A percentile compares a stretch with the other conserved stretches of the same genome.
Conservation (phyloP, 2,113 vertebrate species). For the Sterna hirundo region DNA sequence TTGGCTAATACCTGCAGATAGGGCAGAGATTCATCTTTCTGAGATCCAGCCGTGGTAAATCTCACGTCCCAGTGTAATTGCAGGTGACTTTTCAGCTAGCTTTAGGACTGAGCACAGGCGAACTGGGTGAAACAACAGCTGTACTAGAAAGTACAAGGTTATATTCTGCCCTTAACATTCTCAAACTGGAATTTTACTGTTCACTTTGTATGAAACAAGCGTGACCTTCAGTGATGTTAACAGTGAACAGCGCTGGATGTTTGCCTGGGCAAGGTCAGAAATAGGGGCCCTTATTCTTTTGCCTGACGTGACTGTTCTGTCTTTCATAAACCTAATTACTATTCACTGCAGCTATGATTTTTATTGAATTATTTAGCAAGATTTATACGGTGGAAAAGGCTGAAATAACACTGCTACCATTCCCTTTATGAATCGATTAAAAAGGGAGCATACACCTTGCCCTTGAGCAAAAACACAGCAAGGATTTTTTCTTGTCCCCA, state of each 20-base stretch:
- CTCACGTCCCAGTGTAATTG: background rate
- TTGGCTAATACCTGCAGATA: background rate
- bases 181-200: background rate
- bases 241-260: background rate
- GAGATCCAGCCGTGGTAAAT: background rate
- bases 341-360: background rate
- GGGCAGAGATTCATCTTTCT: background rate
- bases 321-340: background rate
- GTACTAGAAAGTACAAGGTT: background rate
- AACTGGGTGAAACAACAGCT: background rate
- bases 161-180: background rate
- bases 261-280: background rate
- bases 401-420: background rate
- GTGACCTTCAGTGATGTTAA: background rate
- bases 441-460: background rate
- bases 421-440: background rate
- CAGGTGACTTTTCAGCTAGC: background rate
- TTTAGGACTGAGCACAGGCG: background rate
- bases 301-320: background rate
- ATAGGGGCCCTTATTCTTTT: background rate
- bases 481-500: background rate
- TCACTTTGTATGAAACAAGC: background rate
- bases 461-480: background rate
- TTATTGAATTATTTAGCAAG: conserved; percentile 24
- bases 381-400: background rate